Evolutionary conservation across 2,888 invertebrate genomes (phyloP).

Genomic region (Ernsta delagoae): DNA sequence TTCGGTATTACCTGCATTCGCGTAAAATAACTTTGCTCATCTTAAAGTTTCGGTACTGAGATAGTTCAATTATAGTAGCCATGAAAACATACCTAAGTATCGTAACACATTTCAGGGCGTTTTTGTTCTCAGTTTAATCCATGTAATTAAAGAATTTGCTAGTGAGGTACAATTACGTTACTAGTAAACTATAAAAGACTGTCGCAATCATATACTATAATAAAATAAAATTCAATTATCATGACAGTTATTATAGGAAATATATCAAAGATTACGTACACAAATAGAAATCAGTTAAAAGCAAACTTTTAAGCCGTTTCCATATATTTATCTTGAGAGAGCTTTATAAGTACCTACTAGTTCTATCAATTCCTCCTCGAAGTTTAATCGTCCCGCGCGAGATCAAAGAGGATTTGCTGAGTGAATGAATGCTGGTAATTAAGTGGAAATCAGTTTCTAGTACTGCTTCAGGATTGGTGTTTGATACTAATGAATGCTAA

Average conservation of each 20-base stretch:
- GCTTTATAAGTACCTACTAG: not conserved
- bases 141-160: no score
- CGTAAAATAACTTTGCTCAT: not conserved
- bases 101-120: no score
- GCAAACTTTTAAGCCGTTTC: not conserved
- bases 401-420: conserved; percentile 32
- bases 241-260: no score
- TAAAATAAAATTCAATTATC: no score
- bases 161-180: no score
- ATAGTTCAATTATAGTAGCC: no score
- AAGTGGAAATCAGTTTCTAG: conserved; percentile 31
- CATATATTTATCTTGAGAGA: not conserved
- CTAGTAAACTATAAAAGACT: no score
- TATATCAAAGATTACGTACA: no score
- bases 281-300: no score
- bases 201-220: no score
- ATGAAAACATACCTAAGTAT: not conserved
- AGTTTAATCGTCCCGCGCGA: conserved; percentile 1
- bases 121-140: no score
- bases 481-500: conserved; percentile 19
- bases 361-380: not conserved
- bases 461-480: conserved; percentile 6
- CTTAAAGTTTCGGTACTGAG: not conserved
- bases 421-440: conserved; percentile 30
- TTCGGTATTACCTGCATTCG: not conserved